Percentiles rank a stretch among this genome's conserved stretches.
phyloP scores from a whole-genome alignment of 2,113 vertebrate species.

The Chamaea fasciata region DNA sequence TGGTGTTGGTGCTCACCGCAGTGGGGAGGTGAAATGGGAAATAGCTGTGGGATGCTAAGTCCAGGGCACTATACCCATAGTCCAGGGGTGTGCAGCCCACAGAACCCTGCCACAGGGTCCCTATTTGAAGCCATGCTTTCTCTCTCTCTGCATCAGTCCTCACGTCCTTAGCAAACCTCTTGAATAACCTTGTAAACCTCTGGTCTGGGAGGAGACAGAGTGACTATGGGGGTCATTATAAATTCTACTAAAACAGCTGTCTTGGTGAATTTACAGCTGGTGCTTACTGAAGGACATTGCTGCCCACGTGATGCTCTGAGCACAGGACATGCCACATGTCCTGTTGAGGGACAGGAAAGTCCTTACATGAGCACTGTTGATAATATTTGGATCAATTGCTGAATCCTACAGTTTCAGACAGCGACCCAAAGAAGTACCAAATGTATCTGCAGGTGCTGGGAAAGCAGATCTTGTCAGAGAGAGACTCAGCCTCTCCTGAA shows the following conservation, averaged over 20 bases:
- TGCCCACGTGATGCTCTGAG: neutral
- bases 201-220: neutral
- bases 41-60: neutral
- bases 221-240: neutral
- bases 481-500: neutral
- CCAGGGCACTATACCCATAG: no score
- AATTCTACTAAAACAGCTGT: neutral
- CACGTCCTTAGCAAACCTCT: neutral
- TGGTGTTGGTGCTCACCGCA: fast-evolving
- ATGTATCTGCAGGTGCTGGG: neutral
- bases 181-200: neutral
- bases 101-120: fast-evolving
- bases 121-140: neutral
- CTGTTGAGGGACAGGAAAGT: neutral
- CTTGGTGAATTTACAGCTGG: neutral
- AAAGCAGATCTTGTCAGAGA: neutral
- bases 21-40: neutral
- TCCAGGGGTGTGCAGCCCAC: neutral
- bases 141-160: neutral
- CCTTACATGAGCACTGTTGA: neutral
- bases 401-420: neutral
- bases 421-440: neutral
- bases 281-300: neutral
- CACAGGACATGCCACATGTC: neutral
- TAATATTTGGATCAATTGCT: neutral